Evolutionary conservation across 2,113 vertebrate species (phyloP).

Genomic region (Paramormyrops kingsleyae): DNA sequence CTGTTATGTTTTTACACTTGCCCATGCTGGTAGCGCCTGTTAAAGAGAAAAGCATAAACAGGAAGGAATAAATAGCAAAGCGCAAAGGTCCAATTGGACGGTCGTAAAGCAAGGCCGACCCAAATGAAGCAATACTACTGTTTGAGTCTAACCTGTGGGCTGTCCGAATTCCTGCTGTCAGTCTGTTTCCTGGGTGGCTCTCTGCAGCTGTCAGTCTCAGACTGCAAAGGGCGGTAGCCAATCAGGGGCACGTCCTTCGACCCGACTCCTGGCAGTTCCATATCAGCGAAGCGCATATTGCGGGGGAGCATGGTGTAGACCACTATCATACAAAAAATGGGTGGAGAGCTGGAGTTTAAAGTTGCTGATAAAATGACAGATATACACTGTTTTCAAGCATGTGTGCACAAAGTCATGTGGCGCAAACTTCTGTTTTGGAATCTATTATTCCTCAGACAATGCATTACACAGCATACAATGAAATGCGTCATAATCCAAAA

Average conservation of each 20-base stretch:
- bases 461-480: neutral
- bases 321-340: conserved; percentile 25
- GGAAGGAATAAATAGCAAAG: neutral
- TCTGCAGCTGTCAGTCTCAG: conserved; percentile 34
- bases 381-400: neutral
- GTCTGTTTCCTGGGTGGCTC: conserved; percentile 34
- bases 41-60: neutral
- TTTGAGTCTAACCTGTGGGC: conserved; percentile 47
- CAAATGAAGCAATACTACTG: neutral
- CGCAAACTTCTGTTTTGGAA: neutral
- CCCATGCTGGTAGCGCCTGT: neutral
- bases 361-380: neutral
- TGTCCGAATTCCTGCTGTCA: conserved; percentile 27
- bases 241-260: conserved; percentile 59
- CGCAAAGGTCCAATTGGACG: neutral
- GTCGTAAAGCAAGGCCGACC: neutral
- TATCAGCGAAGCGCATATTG: conserved; percentile 52
- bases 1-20: neutral
- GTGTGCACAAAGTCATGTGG: neutral
- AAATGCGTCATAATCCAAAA: neutral
- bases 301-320: conserved; percentile 57
- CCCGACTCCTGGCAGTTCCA: conserved; percentile 61
- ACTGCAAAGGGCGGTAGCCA: conserved; percentile 56
- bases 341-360: neutral
- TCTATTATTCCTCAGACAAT: neutral